A percentile compares a stretch with the other conserved stretches of the same genome.
These are phyloP conservation scores for Eupithecia dodoneata DNA, from an alignment of 2,888 invertebrate genomes.

Conservation along the genomic window DNA sequence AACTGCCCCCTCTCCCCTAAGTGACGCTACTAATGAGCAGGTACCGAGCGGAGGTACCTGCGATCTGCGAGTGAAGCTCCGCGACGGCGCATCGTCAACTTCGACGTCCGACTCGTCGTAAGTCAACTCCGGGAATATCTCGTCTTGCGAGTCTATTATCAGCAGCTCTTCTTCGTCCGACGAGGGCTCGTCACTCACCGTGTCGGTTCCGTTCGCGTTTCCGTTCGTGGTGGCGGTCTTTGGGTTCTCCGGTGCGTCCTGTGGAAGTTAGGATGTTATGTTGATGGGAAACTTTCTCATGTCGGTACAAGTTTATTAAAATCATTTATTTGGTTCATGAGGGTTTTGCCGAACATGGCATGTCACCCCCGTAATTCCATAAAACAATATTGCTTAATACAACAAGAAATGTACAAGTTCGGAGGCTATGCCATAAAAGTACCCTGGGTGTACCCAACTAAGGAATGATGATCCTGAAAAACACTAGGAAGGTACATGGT, in stretches of 20 bases:
- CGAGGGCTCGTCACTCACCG: constrained; percentile 49
- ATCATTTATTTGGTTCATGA: too few species aligned
- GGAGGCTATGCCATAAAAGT: background rate
- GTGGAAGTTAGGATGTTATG: constrained; percentile 42
- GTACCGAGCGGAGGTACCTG: constrained; percentile 66
- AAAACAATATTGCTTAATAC: too few species aligned
- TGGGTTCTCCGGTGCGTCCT: constrained; percentile 61
- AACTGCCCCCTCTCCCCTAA: background rate
- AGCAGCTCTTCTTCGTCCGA: constrained; percentile 60
- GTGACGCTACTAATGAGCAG: constrained; percentile 38
- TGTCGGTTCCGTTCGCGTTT: constrained; percentile 58
- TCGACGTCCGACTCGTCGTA: constrained; percentile 77
- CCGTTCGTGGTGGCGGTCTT: constrained; percentile 62
- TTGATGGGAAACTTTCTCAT: constrained; percentile 1
- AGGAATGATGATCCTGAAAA: background rate
- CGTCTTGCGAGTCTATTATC: constrained; percentile 66
- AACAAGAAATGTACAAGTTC: background rate
- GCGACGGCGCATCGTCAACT: constrained; percentile 63
- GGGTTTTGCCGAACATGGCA: too few species aligned
- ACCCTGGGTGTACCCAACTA: background rate
- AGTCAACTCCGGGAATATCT: constrained; percentile 77
- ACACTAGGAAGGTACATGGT: background rate
- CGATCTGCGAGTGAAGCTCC: constrained; percentile 74
- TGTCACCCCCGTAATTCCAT: too few species aligned
- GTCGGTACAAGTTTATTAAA: too few species aligned